Conservation (phyloP, 2,888 invertebrate genomes). For the Hecatera dysodea region DNA sequence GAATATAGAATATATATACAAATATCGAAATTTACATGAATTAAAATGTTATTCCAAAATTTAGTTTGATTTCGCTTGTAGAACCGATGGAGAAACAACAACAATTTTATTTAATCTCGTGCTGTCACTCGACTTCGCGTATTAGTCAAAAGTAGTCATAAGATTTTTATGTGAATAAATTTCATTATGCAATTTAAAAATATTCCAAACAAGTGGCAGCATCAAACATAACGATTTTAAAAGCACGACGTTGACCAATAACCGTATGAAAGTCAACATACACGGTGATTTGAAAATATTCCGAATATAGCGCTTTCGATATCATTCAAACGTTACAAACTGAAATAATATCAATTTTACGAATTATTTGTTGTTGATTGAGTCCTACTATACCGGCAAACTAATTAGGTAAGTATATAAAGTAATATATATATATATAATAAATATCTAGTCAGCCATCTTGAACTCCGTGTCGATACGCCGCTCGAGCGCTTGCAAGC, state of each 20-base stretch:
- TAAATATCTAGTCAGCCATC: slow-evolving; percentile 74
- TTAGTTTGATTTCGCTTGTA: neutral
- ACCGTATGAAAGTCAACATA: neutral
- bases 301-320: neutral
- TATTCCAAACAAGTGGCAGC: neutral
- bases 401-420: slow-evolving; percentile 5
- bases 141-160: neutral
- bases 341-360: slow-evolving; percentile 6
- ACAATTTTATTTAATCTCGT: neutral
- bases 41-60: neutral
- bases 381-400: slow-evolving; percentile 13
- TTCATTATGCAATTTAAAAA: slow-evolving; percentile 7
- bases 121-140: neutral
- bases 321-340: neutral
- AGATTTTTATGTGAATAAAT: neutral
- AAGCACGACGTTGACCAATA: slow-evolving; percentile 3
- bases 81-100: neutral
- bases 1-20: neutral
- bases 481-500: slow-evolving; percentile 81
- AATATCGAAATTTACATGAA: no score
- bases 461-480: slow-evolving; percentile 86
- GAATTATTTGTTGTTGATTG: slow-evolving; percentile 10
- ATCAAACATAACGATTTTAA: neutral
- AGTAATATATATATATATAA: slow-evolving; percentile 6
- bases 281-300: neutral